A percentile compares a stretch with the other conserved stretches of the same genome.
Conservation (phyloP, 2,888 invertebrate species). For the Labia minor region DNA sequence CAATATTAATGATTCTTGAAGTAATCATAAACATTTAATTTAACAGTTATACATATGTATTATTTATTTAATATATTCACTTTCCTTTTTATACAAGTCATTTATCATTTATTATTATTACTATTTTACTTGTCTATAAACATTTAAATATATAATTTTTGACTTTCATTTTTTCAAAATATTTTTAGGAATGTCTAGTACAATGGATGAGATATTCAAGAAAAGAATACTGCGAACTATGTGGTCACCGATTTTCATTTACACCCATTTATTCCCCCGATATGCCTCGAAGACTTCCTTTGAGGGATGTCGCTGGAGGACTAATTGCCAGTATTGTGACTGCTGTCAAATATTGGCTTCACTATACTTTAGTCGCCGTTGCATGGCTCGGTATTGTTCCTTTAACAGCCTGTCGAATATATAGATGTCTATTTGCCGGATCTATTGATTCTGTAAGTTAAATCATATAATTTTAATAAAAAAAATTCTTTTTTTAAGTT, state of each 20-base stretch:
- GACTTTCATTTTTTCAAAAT: too few species aligned
- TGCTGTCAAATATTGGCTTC: constrained; percentile 92
- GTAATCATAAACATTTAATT: too few species aligned
- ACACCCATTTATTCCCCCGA: constrained; percentile 99
- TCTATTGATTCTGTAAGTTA: constrained; percentile 64
- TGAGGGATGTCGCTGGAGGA: constrained; percentile 85
- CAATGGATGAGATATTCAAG: constrained; percentile 99
- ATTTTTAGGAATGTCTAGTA: constrained; percentile 67
- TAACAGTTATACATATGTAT: too few species aligned
- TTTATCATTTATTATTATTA: too few species aligned
- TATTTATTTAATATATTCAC: too few species aligned
- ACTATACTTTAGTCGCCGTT: constrained; percentile 90
- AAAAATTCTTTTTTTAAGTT: not conserved
- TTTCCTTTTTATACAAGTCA: too few species aligned
- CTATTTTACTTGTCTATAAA: too few species aligned
- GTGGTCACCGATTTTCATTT: constrained; percentile 94
- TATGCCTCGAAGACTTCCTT: constrained; percentile 94
- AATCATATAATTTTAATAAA: constrained; percentile 28
- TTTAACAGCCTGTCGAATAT: constrained; percentile 89
- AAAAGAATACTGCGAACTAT: constrained; percentile 97
- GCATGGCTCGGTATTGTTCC: constrained; percentile 98
- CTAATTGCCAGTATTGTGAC: constrained; percentile 78
- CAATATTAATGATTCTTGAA: too few species aligned
- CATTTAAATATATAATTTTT: too few species aligned
- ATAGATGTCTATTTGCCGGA: constrained; percentile 83